A percentile compares a stretch with the other conserved stretches of the same genome.
These are phyloP conservation scores for Dryococelus australis DNA, from an alignment of 2,888 invertebrate species.

Conservation along the genomic window DNA sequence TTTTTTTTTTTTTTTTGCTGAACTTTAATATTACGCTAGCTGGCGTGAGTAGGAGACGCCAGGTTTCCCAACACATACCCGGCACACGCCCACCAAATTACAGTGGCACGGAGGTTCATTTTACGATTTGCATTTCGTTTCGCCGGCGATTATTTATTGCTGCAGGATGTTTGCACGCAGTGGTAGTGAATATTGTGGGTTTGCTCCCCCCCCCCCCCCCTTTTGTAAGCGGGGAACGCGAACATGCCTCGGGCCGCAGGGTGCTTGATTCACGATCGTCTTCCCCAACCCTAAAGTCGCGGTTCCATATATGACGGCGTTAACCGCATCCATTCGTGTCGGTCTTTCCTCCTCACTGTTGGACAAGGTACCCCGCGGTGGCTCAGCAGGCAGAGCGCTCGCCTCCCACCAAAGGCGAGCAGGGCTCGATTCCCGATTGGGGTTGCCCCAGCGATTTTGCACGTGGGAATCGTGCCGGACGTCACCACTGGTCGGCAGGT, in stretches of 20 bases:
- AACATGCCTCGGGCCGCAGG: not conserved
- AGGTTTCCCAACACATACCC: not conserved
- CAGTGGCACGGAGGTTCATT: not conserved
- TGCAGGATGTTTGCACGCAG: not conserved
- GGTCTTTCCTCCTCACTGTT: too few relatives aligned
- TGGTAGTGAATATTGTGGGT: not conserved
- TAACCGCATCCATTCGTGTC: not conserved
- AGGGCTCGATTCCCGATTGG: too few relatives aligned
- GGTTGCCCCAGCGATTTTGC: too few relatives aligned
- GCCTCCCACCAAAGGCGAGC: too few relatives aligned
- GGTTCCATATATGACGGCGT: not conserved
- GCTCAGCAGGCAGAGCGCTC: too few relatives aligned
- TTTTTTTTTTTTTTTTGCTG: too few relatives aligned
- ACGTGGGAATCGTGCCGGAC: too few relatives aligned
- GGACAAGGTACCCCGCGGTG: too few relatives aligned
- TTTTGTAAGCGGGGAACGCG: too few relatives aligned
- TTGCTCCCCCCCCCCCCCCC: not conserved
- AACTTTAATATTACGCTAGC: not conserved
- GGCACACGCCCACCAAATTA: not conserved
- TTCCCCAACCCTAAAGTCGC: not conserved
- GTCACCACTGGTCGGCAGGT: too few relatives aligned
- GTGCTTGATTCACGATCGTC: not conserved
- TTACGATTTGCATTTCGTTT: conserved; percentile 16
- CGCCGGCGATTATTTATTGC: not conserved
- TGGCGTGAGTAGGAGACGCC: not conserved